Conservation (phyloP, 2,797 vertebrate species). For the Sebastes hopkinsi region DNA sequence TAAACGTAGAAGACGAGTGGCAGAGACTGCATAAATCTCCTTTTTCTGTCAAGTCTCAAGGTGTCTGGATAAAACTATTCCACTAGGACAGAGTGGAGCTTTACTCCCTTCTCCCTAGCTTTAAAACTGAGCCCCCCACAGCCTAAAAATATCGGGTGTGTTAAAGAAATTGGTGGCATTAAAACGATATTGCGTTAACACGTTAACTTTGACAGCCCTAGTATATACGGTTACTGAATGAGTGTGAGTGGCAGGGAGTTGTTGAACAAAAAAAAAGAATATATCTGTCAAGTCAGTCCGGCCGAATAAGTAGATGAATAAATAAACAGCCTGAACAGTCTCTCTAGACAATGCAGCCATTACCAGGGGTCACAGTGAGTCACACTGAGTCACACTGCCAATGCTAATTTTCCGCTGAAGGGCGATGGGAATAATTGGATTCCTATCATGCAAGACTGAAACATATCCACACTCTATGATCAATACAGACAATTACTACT, state of each 20-base stretch:
- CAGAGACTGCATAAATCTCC: background rate
- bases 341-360: slow-evolving; percentile 17
- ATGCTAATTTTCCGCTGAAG: slow-evolving; percentile 41
- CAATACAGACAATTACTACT: slow-evolving; percentile 30
- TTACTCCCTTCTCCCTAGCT: background rate
- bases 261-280: background rate
- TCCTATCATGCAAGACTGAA: slow-evolving; percentile 29
- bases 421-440: slow-evolving; percentile 38
- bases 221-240: background rate
- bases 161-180: no score
- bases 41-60: background rate
- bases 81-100: background rate
- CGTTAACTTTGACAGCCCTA: no score
- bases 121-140: no score
- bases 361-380: slow-evolving; percentile 17
- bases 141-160: no score
- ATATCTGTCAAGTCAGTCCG: background rate
- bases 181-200: no score
- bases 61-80: background rate
- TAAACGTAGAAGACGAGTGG: background rate
- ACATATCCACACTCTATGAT: slow-evolving; percentile 28
- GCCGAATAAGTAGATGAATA: slow-evolving; percentile 31
- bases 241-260: background rate
- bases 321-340: slow-evolving; percentile 24
- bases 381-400: slow-evolving; percentile 35